Conservation (phyloP, 2,113 vertebrate genomes). For the Melanerpes aurifrons region DNA sequence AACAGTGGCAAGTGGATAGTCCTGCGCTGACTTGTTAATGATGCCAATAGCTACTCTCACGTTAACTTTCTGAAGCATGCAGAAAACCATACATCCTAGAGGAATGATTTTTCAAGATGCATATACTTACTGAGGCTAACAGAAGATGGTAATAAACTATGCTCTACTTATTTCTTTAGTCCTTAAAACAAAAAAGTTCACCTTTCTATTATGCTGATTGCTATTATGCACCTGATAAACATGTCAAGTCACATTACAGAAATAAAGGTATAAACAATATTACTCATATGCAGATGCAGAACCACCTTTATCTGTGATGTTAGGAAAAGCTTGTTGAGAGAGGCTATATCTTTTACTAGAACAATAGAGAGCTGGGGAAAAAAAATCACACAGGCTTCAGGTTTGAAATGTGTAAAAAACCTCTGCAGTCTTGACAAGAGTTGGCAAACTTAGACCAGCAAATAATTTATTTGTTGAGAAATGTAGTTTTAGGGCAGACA, state of each 20-base stretch:
- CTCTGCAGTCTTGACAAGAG: background rate
- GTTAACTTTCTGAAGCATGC: background rate
- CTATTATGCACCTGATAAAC: background rate
- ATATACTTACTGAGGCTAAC: background rate
- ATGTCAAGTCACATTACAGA: background rate
- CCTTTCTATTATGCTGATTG: background rate
- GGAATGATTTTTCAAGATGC: background rate
- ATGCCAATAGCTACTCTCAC: background rate
- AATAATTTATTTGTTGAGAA: background rate
- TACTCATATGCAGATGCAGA: background rate
- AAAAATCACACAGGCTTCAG: background rate
- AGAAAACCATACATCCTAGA: background rate
- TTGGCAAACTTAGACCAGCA: background rate
- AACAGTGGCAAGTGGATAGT: background rate
- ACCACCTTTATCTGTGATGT: background rate
- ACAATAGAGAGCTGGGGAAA: background rate
- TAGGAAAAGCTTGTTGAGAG: background rate
- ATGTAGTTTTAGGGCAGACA: constrained; percentile 25
- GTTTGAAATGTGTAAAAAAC: background rate
- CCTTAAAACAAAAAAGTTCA: background rate
- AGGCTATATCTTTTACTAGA: background rate
- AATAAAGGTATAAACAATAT: background rate
- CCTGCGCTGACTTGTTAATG: background rate
- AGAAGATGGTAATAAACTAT: background rate
- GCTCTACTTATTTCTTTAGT: background rate